phyloP scores from a whole-genome alignment of 2,888 invertebrate species.

The Acleris laterana region DNA sequence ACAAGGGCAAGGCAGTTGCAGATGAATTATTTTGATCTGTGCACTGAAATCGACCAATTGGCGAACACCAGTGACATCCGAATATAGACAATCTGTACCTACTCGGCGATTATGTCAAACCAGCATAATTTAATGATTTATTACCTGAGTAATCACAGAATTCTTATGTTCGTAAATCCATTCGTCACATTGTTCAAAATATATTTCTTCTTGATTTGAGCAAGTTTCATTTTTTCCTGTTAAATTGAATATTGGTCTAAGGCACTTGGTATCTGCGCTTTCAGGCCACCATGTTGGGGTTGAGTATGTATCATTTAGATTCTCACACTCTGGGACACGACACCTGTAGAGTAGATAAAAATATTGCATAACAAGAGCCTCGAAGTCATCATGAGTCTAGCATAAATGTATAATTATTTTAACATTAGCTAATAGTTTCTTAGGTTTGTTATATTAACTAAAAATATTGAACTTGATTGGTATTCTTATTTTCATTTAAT shows the following conservation, averaged over 20 bases:
- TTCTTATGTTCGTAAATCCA: conserved; percentile 69
- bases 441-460: too few relatives aligned
- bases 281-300: conserved; percentile 68
- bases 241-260: conserved; percentile 54
- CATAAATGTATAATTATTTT: too few relatives aligned
- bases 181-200: conserved; percentile 60
- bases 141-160: conserved; percentile 66
- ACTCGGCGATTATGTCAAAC: background rate
- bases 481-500: too few relatives aligned
- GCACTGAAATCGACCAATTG: too few relatives aligned
- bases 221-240: conserved; percentile 55
- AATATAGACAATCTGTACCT: background rate
- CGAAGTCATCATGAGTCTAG: too few relatives aligned
- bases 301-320: conserved; percentile 44
- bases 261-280: conserved; percentile 57
- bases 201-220: conserved; percentile 54
- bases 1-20: too few relatives aligned
- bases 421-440: too few relatives aligned
- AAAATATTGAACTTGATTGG: too few relatives aligned
- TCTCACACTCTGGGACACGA: conserved; percentile 65
- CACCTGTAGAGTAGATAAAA: conserved; percentile 51
- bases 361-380: too few relatives aligned
- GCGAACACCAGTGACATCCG: too few relatives aligned
- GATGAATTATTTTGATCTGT: too few relatives aligned
- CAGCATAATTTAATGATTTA: conserved; percentile 24